phyloP scores from a whole-genome alignment of 2,797 vertebrate genomes.

The Pseudomugil gertrudae region DNA sequence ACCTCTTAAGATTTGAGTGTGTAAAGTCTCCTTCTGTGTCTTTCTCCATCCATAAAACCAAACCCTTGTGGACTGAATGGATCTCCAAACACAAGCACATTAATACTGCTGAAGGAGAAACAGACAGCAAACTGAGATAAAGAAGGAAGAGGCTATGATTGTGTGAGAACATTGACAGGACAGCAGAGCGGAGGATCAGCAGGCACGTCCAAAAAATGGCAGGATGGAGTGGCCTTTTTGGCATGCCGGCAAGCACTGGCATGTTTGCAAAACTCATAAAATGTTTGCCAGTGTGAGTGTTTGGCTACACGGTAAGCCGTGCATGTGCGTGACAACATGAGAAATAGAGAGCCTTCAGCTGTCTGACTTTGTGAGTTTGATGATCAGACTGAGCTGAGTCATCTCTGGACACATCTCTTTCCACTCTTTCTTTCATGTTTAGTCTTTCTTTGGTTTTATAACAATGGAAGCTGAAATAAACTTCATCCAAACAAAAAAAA shows the following conservation, averaged over 20 bases:
- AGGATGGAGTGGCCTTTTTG: constrained; percentile 24
- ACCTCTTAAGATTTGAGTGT: constrained; percentile 48
- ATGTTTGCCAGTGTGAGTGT: constrained; percentile 20
- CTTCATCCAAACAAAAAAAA: background rate
- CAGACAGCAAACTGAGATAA: constrained; percentile 39
- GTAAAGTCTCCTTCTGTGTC: constrained; percentile 38
- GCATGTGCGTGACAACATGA: constrained; percentile 42
- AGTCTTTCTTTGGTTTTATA: constrained; percentile 36
- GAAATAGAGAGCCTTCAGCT: constrained; percentile 23
- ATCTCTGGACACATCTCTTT: background rate
- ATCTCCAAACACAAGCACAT: constrained; percentile 60
- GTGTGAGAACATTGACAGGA: constrained; percentile 18
- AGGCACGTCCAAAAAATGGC: constrained; percentile 24
- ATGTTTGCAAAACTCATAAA: constrained; percentile 24
- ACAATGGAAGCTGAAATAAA: background rate
- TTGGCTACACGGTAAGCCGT: constrained; percentile 13
- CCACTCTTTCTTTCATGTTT: constrained; percentile 8
- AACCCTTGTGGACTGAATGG: constrained; percentile 39
- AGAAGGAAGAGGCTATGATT: constrained; percentile 18
- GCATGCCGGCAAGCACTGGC: constrained; percentile 27
- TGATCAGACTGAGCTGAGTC: constrained; percentile 17
- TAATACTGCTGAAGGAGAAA: constrained; percentile 51
- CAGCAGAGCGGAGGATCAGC: constrained; percentile 25
- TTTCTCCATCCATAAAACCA: background rate
- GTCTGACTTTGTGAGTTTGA: constrained; percentile 45